phyloP scores from a whole-genome alignment of 2,888 invertebrate species.

The Pammene fasciana region DNA sequence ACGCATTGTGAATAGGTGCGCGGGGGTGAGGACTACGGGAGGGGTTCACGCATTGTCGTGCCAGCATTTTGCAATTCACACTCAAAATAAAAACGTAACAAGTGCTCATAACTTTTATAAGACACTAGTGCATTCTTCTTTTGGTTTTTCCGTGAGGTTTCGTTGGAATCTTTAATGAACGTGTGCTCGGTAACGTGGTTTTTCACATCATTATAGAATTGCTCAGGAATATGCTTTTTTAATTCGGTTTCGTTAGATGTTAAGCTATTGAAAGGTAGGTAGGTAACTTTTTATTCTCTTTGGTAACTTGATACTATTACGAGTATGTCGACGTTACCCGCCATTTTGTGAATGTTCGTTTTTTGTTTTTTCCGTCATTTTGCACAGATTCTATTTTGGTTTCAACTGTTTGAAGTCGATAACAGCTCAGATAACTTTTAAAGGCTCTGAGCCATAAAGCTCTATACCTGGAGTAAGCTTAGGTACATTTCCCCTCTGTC shows the following conservation, averaged over 20 bases:
- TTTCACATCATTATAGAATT: slow-evolving; percentile 31
- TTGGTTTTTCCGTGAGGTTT: slow-evolving; percentile 1
- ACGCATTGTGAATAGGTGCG: background rate
- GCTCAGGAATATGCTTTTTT: slow-evolving; percentile 15
- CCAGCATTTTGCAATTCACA: slow-evolving; percentile 16
- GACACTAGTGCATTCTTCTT: background rate
- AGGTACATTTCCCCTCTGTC: too few relatives aligned
- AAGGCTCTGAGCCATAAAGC: too few relatives aligned
- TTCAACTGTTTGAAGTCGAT: too few relatives aligned
- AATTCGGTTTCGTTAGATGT: slow-evolving; percentile 4
- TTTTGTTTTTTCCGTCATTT: too few relatives aligned
- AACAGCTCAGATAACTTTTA: too few relatives aligned
- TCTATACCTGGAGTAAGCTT: too few relatives aligned
- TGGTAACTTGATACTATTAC: too few relatives aligned
- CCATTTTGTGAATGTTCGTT: too few relatives aligned
- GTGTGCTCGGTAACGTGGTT: slow-evolving; percentile 20
- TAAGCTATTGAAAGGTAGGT: background rate
- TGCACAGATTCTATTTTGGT: too few relatives aligned
- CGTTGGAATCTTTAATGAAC: slow-evolving; percentile 37
- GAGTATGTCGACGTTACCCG: too few relatives aligned
- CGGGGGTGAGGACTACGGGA: slow-evolving; percentile 1
- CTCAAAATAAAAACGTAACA: slow-evolving; percentile 4
- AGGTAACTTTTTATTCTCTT: too few relatives aligned
- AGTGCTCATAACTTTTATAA: background rate
- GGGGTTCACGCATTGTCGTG: slow-evolving; percentile 30